Evolutionary conservation across 2,113 vertebrate species (phyloP), one percentile per base, ranked within the genome.

Genomic region (Microtus montanus): DNA sequence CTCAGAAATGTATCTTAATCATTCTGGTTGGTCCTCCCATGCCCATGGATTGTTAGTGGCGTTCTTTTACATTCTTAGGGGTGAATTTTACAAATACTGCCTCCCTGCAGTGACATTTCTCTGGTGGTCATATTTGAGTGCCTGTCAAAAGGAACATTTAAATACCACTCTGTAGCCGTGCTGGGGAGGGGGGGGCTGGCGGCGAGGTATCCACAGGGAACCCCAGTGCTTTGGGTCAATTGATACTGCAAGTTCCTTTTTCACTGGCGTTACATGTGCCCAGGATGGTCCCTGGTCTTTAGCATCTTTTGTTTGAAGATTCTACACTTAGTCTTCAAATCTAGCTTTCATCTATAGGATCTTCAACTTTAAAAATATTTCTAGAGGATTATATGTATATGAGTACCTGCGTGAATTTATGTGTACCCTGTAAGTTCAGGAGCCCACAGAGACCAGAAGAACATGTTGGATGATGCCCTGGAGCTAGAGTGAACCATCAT

Each of bases 1-100:
- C 61, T 98, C 97, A 95, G 98, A 98, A 98, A 97, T 84, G 95
- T 98, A 96, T 98, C 97, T 95, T 97, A 98, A 96, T 93, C 58
- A 85, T 90, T 41, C 80, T 41, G 54, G 95, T 88, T 47, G 89
- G 96, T 96, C 98, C 94, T 97, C 98, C 97, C 96, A 78, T 68
- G 85, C 95, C 98, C 96, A 96, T 97, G 96, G 93, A 71, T 38
- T 95, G 92, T 58, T 35, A 96, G 94, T 66, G 83, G 63, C 54
- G 83, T 93, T n/a, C 89, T 75, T 96, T 96, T 77, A 5, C 66
- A 0, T 17, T 87, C n/a, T 61, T 66, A 77, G 96, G 4, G 44
- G 4, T 84, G 52, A 63, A 5, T 0, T 74, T 89, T 0, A 0
- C 52, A 87, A 19, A 87, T 73, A 0, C 1, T 54, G 92, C 89